These are phyloP conservation scores for Brachypodius melanocephalos DNA, from an alignment of 2,113 vertebrate genomes.

Conservation along the genomic window DNA sequence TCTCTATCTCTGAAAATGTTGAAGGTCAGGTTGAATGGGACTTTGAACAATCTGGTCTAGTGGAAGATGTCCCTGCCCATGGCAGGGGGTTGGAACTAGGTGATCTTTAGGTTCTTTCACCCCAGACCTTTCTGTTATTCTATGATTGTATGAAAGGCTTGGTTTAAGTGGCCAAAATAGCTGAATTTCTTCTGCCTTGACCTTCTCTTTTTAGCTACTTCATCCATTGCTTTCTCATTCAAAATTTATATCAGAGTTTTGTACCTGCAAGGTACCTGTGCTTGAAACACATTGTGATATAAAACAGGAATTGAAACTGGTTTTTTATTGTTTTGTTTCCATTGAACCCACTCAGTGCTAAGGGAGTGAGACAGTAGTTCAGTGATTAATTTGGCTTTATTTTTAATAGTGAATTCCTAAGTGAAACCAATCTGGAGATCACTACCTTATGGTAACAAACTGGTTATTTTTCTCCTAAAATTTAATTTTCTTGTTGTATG, in stretches of 20 bases:
- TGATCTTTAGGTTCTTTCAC: not conserved
- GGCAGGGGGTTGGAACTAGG: not conserved
- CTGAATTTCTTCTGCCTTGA: not conserved
- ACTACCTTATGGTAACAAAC: not conserved
- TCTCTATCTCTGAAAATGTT: not conserved
- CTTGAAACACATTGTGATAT: not conserved
- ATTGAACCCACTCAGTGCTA: not conserved
- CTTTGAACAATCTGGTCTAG: not conserved
- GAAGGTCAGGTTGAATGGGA: not conserved
- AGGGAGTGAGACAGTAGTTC: not conserved
- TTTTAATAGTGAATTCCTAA: not conserved
- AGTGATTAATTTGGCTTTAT: not conserved
- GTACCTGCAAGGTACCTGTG: not conserved
- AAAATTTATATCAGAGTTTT: not conserved
- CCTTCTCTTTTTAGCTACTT: not conserved
- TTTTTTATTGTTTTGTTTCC: not conserved
- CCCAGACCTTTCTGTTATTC: not conserved
- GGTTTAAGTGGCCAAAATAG: not conserved
- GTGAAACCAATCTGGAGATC: not conserved
- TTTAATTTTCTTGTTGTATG: not conserved
- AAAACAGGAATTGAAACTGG: not conserved
- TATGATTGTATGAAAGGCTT: not conserved
- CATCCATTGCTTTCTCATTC: not conserved
- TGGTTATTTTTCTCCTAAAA: not conserved
- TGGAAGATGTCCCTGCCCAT: not conserved